phyloP scores from a whole-genome alignment of 2,888 invertebrate genomes.

The Adineta ricciae region DNA sequence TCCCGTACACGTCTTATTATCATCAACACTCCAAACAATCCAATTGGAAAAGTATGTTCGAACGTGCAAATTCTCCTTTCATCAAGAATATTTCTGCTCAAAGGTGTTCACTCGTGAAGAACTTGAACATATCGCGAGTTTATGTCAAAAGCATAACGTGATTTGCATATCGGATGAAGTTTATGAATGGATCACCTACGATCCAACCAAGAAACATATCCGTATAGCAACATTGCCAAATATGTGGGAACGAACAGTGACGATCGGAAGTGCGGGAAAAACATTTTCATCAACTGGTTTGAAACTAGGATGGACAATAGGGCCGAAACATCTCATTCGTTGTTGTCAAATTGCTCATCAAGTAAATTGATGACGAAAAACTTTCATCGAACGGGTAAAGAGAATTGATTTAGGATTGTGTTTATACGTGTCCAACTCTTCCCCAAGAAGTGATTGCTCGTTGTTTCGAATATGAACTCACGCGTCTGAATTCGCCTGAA shows the following conservation, averaged over 20 bases:
- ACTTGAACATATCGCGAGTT: slow-evolving; percentile 61
- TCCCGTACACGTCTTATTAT: slow-evolving; percentile 82
- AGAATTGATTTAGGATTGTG: slow-evolving; percentile 36
- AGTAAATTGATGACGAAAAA: slow-evolving; percentile 43
- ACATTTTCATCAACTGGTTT: slow-evolving; percentile 2
- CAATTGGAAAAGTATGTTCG: slow-evolving; percentile 75
- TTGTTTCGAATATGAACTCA: slow-evolving; percentile 74
- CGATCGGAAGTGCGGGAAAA: slow-evolving; percentile 49
- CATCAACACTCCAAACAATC: slow-evolving; percentile 95
- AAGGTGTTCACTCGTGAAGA: slow-evolving; percentile 51
- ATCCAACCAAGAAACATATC: slow-evolving; percentile 52
- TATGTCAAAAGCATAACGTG: slow-evolving; percentile 83
- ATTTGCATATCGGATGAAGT: slow-evolving; percentile 90
- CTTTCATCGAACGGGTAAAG: not conserved
- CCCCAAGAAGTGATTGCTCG: slow-evolving; percentile 76
- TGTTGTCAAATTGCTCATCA: slow-evolving; percentile 70
- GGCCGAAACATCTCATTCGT: slow-evolving; percentile 65
- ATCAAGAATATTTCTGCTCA: not conserved
- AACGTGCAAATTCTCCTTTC: not conserved
- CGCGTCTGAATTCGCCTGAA: slow-evolving; percentile 61
- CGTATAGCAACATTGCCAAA: slow-evolving; percentile 70
- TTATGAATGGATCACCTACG: slow-evolving; percentile 89
- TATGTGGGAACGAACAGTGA: slow-evolving; percentile 95
- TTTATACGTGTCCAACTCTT: not conserved
- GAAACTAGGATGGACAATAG: slow-evolving; percentile 61